Percentiles rank a stretch among this genome's conserved stretches.
Evolutionary conservation across 2,888 invertebrate species (phyloP).

Genomic region (Hetaerina titia): DNA sequence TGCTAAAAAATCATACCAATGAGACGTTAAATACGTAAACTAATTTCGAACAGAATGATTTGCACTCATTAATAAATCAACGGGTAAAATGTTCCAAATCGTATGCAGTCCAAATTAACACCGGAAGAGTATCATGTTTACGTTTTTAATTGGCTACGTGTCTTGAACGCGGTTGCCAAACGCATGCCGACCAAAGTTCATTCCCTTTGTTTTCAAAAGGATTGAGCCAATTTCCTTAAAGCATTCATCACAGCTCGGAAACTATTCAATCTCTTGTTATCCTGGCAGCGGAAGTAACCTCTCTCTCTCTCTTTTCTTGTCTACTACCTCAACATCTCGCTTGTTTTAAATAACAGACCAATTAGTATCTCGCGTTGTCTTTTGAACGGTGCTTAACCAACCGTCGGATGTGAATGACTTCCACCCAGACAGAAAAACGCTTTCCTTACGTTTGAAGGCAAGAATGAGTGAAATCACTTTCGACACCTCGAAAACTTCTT

Average conservation of each 20-base stretch:
- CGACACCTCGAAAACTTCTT: background rate
- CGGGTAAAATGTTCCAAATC: background rate
- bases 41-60: too few relatives aligned
- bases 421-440: background rate
- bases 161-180: background rate
- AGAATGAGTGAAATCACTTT: constrained; percentile 6
- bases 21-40: too few relatives aligned
- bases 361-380: constrained; percentile 11
- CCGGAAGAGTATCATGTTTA: background rate
- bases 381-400: background rate
- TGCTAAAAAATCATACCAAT: too few relatives aligned
- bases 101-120: background rate
- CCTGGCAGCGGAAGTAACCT: background rate
- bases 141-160: background rate
- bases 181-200: background rate
- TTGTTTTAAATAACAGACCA: background rate
- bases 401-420: background rate
- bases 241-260: background rate
- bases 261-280: background rate
- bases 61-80: background rate
- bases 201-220: background rate
- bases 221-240: background rate
- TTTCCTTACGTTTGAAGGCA: background rate
- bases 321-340: background rate
- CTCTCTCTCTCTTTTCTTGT: background rate